These are phyloP conservation scores for Byasa hedistus DNA, from an alignment of 2,888 invertebrate genomes.

Conservation along the genomic window DNA sequence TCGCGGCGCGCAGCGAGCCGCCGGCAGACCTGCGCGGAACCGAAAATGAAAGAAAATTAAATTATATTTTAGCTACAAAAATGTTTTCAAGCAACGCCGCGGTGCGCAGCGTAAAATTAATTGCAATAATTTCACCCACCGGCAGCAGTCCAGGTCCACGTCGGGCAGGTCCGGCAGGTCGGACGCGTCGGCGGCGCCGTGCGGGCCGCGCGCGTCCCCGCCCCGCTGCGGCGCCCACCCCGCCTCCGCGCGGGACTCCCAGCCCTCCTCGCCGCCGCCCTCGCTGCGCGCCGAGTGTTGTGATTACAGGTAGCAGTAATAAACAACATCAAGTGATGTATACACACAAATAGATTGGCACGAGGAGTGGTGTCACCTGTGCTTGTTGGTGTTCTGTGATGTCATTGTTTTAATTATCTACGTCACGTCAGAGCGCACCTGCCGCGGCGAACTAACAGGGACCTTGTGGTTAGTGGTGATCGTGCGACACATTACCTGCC, in stretches of 20 bases:
- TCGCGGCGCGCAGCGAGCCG: conserved; percentile 48
- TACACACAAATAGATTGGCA: too few species aligned
- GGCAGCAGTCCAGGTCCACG: conserved; percentile 28
- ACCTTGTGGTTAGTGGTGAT: too few species aligned
- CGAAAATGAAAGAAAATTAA: too few species aligned
- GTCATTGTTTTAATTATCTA: not conserved
- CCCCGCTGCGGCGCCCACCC: conserved; percentile 32
- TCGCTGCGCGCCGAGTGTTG: conserved; percentile 35
- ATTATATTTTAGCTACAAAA: too few species aligned
- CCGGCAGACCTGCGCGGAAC: conserved; percentile 32
- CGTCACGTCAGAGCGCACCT: too few species aligned
- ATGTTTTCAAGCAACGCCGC: too few species aligned
- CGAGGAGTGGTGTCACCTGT: not conserved
- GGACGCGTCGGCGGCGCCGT: not conserved
- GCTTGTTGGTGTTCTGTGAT: not conserved
- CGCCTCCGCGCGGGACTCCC: conserved; percentile 24
- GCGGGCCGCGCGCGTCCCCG: conserved; percentile 7
- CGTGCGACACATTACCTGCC: conserved; percentile 39
- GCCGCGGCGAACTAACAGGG: too few species aligned
- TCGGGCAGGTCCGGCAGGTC: conserved; percentile 7
- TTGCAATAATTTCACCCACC: conserved; percentile 5
- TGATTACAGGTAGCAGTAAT: too few species aligned
- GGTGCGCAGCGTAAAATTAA: too few species aligned
- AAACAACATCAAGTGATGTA: too few species aligned
- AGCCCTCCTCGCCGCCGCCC: conserved; percentile 34